These are phyloP conservation scores for Cheilosia grossa DNA, from an alignment of 2,888 invertebrate genomes.

Conservation along the genomic window DNA sequence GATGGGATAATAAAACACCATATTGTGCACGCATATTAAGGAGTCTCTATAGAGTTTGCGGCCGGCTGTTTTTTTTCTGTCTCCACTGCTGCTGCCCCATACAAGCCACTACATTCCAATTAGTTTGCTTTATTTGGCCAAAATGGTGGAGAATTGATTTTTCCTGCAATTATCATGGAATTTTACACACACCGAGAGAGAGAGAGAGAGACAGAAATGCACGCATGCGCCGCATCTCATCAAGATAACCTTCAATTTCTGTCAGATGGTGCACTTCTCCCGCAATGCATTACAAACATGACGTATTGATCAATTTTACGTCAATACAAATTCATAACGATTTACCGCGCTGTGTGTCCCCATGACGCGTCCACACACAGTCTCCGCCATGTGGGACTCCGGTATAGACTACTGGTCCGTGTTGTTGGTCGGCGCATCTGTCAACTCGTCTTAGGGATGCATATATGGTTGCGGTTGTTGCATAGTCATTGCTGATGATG, in stretches of 20 bases:
- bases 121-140: conserved; percentile 67
- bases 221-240: conserved; percentile 42
- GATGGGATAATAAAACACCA: conserved; percentile 56
- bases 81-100: conserved; percentile 31
- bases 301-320: conserved; percentile 74
- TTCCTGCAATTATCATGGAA: conserved; percentile 63
- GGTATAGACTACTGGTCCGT: neutral
- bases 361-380: conserved; percentile 28
- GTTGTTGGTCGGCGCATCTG: conserved; percentile 38
- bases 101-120: conserved; percentile 71
- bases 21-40: conserved; percentile 45
- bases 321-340: conserved; percentile 72
- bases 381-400: conserved; percentile 17
- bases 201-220: neutral
- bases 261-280: conserved; percentile 43
- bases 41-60: conserved; percentile 54
- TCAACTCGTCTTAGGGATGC: conserved; percentile 57
- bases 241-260: conserved; percentile 66
- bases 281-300: conserved; percentile 60
- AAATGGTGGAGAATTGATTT: conserved; percentile 64
- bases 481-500: conserved; percentile 65
- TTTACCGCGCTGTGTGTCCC: conserved; percentile 31
- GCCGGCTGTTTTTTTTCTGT: conserved; percentile 4
- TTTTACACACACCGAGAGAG: conserved; percentile 21
- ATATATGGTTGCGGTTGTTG: conserved; percentile 53